Conservation (phyloP, 35 echinoderm and acorn worm genomes). For the Lytechinus variegatus region DNA sequence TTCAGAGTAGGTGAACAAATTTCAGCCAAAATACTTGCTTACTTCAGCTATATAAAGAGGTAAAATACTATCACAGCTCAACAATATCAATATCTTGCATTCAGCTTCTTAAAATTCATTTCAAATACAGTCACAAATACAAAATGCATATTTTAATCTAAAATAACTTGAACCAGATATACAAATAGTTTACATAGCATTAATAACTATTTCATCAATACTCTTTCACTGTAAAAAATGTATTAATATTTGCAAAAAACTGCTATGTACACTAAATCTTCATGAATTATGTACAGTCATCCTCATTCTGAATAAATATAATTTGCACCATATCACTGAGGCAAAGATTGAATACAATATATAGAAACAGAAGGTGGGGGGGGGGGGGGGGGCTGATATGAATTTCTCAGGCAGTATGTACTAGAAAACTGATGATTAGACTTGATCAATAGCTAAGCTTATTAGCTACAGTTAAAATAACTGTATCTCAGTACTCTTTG, state of each 20-base stretch:
- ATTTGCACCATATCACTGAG: neutral
- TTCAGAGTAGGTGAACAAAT: neutral
- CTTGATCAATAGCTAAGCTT: neutral
- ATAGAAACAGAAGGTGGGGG: neutral
- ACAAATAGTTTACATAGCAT: conserved; percentile 24
- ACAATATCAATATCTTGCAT: neutral
- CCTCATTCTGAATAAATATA: neutral
- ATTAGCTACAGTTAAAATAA: neutral
- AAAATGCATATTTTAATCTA: conserved; percentile 34
- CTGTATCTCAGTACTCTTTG: neutral
- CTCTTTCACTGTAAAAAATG: neutral
- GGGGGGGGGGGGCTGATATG: neutral
- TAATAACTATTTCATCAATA: conserved; percentile 7
- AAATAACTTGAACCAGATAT: conserved; percentile 22
- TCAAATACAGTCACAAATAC: neutral
- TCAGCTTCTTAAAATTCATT: neutral
- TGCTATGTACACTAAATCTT: neutral
- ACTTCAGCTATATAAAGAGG: neutral
- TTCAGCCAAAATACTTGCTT: conserved; percentile 1
- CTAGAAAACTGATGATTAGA: neutral
- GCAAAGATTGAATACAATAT: neutral
- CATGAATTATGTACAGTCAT: neutral
- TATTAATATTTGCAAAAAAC: neutral
- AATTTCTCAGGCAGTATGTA: neutral
- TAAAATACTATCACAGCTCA: neutral